Percentiles rank a stretch among this genome's conserved stretches.
These are phyloP conservation scores for Heliconius cydno DNA, from an alignment of 2,888 invertebrate genomes.

Conservation along the genomic window DNA sequence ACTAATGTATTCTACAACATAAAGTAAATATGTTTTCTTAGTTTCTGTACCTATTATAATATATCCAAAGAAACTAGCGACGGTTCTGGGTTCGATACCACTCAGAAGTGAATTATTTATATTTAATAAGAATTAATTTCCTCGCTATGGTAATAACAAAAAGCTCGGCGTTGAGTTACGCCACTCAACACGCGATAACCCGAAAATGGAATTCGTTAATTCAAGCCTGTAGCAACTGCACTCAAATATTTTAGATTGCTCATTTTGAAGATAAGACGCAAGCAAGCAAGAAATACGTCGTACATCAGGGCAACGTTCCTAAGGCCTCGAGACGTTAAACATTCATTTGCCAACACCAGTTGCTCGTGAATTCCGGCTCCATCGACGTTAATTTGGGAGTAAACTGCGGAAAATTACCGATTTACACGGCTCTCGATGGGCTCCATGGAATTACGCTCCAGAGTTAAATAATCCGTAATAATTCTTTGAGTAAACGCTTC, in stretches of 20 bases:
- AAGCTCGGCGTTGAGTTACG: too few species aligned
- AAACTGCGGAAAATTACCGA: constrained; percentile 56
- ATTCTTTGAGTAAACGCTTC: constrained; percentile 21
- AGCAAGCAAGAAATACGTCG: constrained; percentile 19
- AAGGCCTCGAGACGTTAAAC: constrained; percentile 34
- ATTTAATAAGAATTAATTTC: too few species aligned
- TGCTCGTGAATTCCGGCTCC: constrained; percentile 50
- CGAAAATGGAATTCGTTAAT: too few species aligned
- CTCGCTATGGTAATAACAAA: too few species aligned
- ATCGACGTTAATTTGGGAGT: constrained; percentile 53
- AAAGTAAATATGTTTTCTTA: not conserved
- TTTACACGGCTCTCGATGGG: constrained; percentile 22
- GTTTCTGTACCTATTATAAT: not conserved
- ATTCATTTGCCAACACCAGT: constrained; percentile 50
- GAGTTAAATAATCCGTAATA: constrained; percentile 17
- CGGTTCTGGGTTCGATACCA: too few species aligned
- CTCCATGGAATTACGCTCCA: constrained; percentile 6
- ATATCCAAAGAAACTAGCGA: too few species aligned
- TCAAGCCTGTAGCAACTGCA: not conserved
- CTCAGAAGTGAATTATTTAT: too few species aligned
- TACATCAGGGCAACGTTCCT: constrained; percentile 33
- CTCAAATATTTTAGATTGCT: not conserved
- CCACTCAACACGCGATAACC: too few species aligned
- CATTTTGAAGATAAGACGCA: not conserved
- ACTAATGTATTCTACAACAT: not conserved